These are phyloP conservation scores for Ichneumoninae sp. DNA, from an alignment of 2,888 invertebrate genomes.

Conservation along the genomic window DNA sequence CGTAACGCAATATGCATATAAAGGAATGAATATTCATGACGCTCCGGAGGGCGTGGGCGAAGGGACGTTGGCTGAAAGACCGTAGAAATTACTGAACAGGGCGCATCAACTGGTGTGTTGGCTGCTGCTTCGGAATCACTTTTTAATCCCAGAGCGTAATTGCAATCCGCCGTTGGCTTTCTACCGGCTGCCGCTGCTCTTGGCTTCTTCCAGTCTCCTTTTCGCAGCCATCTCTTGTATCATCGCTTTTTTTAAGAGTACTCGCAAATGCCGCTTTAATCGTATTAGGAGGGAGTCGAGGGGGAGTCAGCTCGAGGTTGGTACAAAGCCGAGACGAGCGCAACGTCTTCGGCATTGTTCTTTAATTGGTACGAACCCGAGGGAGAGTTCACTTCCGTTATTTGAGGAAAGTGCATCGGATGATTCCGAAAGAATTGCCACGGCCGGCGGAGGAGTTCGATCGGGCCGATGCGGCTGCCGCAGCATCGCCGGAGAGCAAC, in stretches of 20 bases:
- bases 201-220: slow-evolving; percentile 5
- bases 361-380: slow-evolving; percentile 8
- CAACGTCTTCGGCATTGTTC: slow-evolving; percentile 10
- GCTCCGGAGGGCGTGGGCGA: slow-evolving; percentile 15
- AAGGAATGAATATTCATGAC: slow-evolving; percentile 61
- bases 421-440: neutral
- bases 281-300: slow-evolving; percentile 8
- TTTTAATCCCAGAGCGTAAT: slow-evolving; percentile 56
- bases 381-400: slow-evolving; percentile 10
- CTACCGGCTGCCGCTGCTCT: neutral
- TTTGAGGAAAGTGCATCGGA: slow-evolving; percentile 5
- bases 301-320: neutral
- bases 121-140: slow-evolving; percentile 47
- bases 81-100: slow-evolving; percentile 50
- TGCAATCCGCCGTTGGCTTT: slow-evolving; percentile 29
- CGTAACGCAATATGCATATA: slow-evolving; percentile 57
- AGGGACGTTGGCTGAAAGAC: slow-evolving; percentile 16
- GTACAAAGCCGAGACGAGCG: neutral
- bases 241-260: slow-evolving; percentile 1
- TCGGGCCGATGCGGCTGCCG: slow-evolving; percentile 1
- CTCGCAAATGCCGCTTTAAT: slow-evolving; percentile 24
- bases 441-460: neutral
- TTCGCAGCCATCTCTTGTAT: neutral
- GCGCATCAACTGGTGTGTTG: slow-evolving; percentile 38
- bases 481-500: slow-evolving; percentile 25